These are phyloP conservation scores for Cheilosia grossa DNA, from an alignment of 2,888 invertebrate species.

Conservation along the genomic window DNA sequence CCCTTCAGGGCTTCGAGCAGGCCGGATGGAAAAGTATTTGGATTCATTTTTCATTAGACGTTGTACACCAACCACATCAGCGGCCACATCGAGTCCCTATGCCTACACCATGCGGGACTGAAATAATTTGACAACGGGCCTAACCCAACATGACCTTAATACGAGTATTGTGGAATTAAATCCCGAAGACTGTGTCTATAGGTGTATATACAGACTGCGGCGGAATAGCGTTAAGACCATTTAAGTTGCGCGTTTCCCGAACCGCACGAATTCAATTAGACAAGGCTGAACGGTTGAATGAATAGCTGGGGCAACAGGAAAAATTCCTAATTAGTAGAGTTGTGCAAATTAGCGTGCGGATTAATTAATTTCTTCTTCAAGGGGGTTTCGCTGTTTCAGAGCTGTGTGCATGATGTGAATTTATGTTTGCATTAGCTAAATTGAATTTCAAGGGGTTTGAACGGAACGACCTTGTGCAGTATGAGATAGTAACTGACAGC, in stretches of 20 bases:
- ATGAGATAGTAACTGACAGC: background rate
- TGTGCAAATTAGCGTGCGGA: conserved; percentile 51
- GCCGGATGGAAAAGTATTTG: conserved; percentile 1
- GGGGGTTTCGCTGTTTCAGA: background rate
- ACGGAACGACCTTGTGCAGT: conserved; percentile 4
- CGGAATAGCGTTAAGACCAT: background rate
- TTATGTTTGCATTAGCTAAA: conserved; percentile 31
- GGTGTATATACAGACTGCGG: background rate
- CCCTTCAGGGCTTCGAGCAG: too few relatives aligned
- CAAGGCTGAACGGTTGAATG: conserved; percentile 44
- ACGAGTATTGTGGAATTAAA: conserved; percentile 26
- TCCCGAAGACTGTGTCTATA: conserved; percentile 11
- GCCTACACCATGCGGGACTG: background rate
- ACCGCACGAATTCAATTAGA: conserved; percentile 59
- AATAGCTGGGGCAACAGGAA: conserved; percentile 44
- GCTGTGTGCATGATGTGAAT: conserved; percentile 8
- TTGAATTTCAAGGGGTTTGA: conserved; percentile 18
- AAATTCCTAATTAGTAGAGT: conserved; percentile 51
- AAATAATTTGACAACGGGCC: conserved; percentile 38
- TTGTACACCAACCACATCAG: background rate
- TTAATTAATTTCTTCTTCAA: conserved; percentile 45
- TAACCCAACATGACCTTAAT: conserved; percentile 64
- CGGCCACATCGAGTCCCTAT: background rate
- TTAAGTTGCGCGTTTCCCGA: conserved; percentile 11
- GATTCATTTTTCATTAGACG: conserved; percentile 47